phyloP scores from a whole-genome alignment of 2,888 invertebrate genomes.

The Chrysolina haemoptera region DNA sequence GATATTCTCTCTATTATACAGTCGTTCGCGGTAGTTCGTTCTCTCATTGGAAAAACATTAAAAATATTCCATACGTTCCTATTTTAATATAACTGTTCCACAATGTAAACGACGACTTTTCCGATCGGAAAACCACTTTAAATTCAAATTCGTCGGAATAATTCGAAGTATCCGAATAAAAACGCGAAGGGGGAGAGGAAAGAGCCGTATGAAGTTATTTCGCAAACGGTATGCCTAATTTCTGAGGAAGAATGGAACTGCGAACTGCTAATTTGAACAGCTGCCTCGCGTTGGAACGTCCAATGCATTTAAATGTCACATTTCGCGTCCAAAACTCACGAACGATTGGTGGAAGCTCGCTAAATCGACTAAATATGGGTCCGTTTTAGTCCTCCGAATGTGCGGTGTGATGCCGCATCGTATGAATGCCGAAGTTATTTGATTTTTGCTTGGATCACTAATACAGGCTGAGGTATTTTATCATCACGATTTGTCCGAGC shows the following conservation, averaged over 20 bases:
- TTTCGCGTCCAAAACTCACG: conserved; percentile 60
- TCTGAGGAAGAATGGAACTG: conserved; percentile 51
- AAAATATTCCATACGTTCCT: conserved; percentile 20
- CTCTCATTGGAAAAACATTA: conserved; percentile 12
- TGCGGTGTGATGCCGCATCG: conserved; percentile 30
- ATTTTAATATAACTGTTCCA: conserved; percentile 15
- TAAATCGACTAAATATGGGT: conserved; percentile 38
- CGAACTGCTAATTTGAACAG: conserved; percentile 59
- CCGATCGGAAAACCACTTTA: conserved; percentile 26
- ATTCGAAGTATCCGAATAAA: conserved; percentile 18
- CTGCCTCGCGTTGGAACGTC: conserved; percentile 58
- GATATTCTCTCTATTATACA: too few species aligned
- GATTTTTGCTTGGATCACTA: conserved; percentile 3
- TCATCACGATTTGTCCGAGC: background rate
- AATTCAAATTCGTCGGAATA: conserved; percentile 33
- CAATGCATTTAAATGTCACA: conserved; percentile 68
- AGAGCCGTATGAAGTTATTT: conserved; percentile 33
- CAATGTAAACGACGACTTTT: conserved; percentile 7
- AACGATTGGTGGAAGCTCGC: conserved; percentile 53
- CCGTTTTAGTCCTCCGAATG: conserved; percentile 22
- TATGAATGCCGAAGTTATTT: background rate
- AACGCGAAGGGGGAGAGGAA: conserved; percentile 24
- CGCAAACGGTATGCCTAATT: conserved; percentile 37
- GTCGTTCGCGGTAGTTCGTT: background rate
- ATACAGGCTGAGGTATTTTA: background rate